Conservation (phyloP, 2,888 invertebrate genomes). For the Sphaerolaimus hirsutus region DNA sequence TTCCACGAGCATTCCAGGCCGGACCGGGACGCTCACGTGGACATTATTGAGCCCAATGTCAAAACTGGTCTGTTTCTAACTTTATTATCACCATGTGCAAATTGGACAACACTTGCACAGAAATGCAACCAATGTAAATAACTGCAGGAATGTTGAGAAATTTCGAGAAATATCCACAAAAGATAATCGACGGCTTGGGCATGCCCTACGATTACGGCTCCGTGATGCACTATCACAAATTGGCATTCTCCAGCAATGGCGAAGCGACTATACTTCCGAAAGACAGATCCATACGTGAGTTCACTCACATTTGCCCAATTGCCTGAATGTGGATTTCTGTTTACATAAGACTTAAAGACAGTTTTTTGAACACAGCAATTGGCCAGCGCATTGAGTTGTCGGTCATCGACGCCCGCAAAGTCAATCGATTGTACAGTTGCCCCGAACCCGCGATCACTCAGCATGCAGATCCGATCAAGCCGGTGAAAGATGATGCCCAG, state of each 20-base stretch:
- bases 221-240: constrained; percentile 47
- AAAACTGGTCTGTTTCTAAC: constrained; percentile 33
- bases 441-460: constrained; percentile 11
- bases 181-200: constrained; percentile 28
- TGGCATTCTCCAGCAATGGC: constrained; percentile 32
- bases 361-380: not conserved
- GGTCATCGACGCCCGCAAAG: constrained; percentile 17
- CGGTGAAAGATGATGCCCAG: no score
- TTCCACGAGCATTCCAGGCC: constrained; percentile 57
- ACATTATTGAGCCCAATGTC: constrained; percentile 49
- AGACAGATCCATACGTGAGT: no score
- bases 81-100: no score
- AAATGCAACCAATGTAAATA: no score
- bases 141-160: constrained; percentile 32
- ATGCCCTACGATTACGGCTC: constrained; percentile 52
- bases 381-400: constrained; percentile 14
- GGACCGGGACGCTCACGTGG: constrained; percentile 49
- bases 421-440: constrained; percentile 28
- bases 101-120: not conserved
- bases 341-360: no score
- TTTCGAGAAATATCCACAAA: constrained; percentile 30
- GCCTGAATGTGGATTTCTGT: no score
- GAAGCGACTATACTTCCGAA: constrained; percentile 31
- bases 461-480: no score
- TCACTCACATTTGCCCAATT: no score